Conservation (phyloP, 2,113 vertebrate species). For the Siphamia tubifer region DNA sequence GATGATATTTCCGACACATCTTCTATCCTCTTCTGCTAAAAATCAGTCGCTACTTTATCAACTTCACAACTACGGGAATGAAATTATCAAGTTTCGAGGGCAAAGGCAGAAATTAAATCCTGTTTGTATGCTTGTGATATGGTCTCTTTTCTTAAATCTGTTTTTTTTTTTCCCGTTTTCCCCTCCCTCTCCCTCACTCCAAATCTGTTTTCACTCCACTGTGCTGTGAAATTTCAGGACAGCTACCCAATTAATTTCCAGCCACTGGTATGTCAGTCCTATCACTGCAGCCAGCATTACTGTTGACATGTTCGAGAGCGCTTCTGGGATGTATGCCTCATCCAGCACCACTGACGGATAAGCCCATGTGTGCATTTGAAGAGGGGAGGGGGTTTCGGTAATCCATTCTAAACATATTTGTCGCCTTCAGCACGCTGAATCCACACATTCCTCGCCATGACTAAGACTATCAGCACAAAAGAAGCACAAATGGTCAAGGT, state of each 20-base stretch:
- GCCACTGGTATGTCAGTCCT: slow-evolving; percentile 24
- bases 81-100: too few relatives aligned
- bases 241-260: slow-evolving; percentile 31
- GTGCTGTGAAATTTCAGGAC: slow-evolving; percentile 30
- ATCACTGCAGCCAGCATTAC: background rate
- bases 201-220: slow-evolving; percentile 6
- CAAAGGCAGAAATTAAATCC: background rate
- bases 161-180: background rate
- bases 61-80: too few relatives aligned
- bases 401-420: slow-evolving; percentile 27
- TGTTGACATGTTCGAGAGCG: slow-evolving; percentile 12
- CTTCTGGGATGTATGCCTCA: background rate
- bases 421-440: background rate
- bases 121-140: slow-evolving; percentile 16
- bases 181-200: background rate
- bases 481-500: background rate
- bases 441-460: background rate
- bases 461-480: background rate
- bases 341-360: background rate
- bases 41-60: too few relatives aligned
- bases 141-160: background rate
- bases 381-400: background rate
- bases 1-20: background rate
- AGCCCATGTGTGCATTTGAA: background rate
- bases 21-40: background rate